Base-by-base conservation (phyloP, 2,888 invertebrate genomes). In the Xylota segnis region DNA sequence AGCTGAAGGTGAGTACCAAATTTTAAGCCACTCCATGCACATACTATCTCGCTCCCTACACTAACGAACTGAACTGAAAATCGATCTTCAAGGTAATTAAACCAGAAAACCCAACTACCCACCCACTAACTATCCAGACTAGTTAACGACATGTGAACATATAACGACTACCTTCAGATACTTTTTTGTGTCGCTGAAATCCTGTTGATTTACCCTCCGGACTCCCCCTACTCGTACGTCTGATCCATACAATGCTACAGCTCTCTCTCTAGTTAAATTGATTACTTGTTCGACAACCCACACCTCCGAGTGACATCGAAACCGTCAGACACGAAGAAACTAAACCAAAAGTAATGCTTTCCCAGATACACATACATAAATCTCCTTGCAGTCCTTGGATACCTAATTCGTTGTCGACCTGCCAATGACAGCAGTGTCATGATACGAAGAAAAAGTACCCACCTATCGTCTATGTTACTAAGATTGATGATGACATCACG, bases 401-500 rank as follows among this genome's bases (percentile, higher is more conserved):
- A 43, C 43, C 14, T 56, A 40, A 40, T 40, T 37, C 18, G 18
- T 59, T 37, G 58, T 59, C 58, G n/a, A 40, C 34, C 66, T 37
- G 66, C 37, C 66, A 14, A 66, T 66, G 52, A 52, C 66, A 52
- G 37, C 14, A 65, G 34, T 40, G 9, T 43, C 34, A 52, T 37
- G 65, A 27, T 37, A 40, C 34, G 23, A 40, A 37, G 16, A 37
- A 40, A 54, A 54, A 23, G 23, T 54, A 45, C 34, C 45, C 23
- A 43, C 47, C 45, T 27, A 43, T 9, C 32, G 45, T 6, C 56
- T 54, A n/a, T 14, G 58, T 34, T 58, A 34, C 23, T 23, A 58
- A 71, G 71, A 71, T 71, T 71, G 47, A 71, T 71, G 58, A 47
- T 59, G 71, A 47, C 71, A 43, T 43, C 70, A n/a, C 34, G 18